Percentiles rank a stretch among this genome's conserved stretches.
Conservation (phyloP, 2,113 vertebrate genomes). For the Gymnogyps californianus region DNA sequence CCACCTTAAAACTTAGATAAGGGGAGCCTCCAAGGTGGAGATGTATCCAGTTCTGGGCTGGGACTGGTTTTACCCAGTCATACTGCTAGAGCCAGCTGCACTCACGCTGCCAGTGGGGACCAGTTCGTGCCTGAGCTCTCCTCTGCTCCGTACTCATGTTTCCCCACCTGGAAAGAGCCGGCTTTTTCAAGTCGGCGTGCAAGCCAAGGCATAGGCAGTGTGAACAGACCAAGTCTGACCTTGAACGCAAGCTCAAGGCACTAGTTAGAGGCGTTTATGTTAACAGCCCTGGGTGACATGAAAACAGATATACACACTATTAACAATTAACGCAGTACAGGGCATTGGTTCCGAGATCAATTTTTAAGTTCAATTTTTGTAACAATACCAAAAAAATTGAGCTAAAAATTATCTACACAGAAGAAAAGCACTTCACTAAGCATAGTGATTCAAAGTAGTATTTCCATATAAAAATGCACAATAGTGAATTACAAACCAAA, state of each 20-base stretch:
- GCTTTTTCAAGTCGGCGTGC: neutral
- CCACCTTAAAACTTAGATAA: neutral
- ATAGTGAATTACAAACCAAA: neutral
- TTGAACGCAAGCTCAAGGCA: neutral
- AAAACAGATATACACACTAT: neutral
- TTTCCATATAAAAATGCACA: neutral
- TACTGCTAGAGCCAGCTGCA: neutral
- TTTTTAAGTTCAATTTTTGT: neutral
- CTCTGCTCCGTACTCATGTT: neutral
- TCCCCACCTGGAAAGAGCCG: slow-evolving; percentile 15
- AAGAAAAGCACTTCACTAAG: neutral
- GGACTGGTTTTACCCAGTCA: neutral
- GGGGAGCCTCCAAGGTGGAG: neutral
- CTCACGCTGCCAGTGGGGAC: neutral
- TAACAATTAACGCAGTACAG: neutral
- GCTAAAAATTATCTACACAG: neutral
- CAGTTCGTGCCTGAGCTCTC: neutral
- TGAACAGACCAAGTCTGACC: neutral
- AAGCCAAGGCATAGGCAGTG: neutral
- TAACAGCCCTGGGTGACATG: neutral
- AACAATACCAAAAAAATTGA: neutral
- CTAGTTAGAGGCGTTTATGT: neutral
- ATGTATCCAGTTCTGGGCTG: neutral
- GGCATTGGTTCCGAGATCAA: neutral
- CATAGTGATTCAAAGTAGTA: neutral